Evolutionary conservation across 23 tunicate species (phyloP).

Genomic region (Trididemnum nubilum): DNA sequence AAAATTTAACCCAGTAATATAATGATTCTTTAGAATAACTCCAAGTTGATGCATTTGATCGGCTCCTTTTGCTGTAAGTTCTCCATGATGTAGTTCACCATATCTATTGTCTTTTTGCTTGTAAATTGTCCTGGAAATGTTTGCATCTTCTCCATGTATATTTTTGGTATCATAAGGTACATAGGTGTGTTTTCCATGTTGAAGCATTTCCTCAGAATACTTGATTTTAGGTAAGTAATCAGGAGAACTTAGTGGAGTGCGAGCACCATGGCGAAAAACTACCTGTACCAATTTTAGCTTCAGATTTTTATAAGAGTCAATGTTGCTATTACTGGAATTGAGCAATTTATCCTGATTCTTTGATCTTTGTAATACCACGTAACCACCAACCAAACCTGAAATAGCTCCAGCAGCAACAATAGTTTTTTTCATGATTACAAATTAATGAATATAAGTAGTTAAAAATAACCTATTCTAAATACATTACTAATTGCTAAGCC

Average conservation of each 20-base stretch:
- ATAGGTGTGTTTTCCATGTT: constrained; percentile 55
- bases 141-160: not conserved
- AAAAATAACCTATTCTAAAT: no score
- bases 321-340: not conserved
- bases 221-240: constrained; percentile 51
- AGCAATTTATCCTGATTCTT: not conserved
- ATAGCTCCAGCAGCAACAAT: not conserved
- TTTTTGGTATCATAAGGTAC: constrained; percentile 29
- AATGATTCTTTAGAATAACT: constrained; percentile 9
- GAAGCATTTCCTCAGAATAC: constrained; percentile 29
- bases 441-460: no score
- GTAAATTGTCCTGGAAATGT: not conserved
- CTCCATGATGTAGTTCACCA: constrained; percentile 26
- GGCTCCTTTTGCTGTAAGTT: constrained; percentile 47
- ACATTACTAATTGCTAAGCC: no score
- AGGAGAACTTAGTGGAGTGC: constrained; percentile 60
- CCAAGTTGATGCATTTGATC: constrained; percentile 65
- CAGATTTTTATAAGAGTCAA: not conserved
- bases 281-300: constrained; percentile 66
- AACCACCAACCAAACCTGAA: constrained; percentile 1
- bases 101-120: not conserved
- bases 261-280: constrained; percentile 88
- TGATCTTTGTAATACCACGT: not conserved
- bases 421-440: not conserved
- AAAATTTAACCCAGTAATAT: constrained; percentile 40